Conservation (phyloP, 2,888 invertebrate genomes). For the Cephus pygmeus region DNA sequence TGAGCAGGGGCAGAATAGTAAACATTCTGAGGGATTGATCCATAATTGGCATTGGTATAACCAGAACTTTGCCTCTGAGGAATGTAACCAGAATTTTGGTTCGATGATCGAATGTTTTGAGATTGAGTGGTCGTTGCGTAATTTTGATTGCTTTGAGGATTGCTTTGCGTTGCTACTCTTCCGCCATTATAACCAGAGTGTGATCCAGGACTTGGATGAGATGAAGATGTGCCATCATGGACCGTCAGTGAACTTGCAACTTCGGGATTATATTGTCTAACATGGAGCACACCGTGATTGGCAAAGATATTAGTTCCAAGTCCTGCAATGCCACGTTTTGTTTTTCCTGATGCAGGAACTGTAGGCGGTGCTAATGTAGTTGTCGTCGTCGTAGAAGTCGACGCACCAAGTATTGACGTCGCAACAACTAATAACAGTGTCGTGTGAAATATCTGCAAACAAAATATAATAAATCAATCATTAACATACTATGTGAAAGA, state of each 20-base stretch:
- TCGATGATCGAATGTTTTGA: not conserved
- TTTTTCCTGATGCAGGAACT: not conserved
- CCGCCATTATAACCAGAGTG: not conserved
- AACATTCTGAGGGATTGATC: not conserved
- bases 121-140: not conserved
- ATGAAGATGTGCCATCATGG: not conserved
- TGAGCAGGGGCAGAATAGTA: not conserved
- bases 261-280: not conserved
- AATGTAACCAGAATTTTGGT: not conserved
- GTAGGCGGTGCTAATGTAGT: constrained; percentile 5
- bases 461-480: not conserved
- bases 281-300: constrained; percentile 1
- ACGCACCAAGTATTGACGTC: not conserved
- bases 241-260: not conserved
- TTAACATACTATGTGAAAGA: not conserved
- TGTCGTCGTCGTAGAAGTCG: constrained; percentile 7
- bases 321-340: constrained; percentile 14
- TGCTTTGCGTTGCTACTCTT: not conserved
- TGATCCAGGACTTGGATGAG: not conserved
- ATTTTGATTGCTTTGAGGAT: not conserved
- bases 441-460: constrained; percentile 24
- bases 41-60: not conserved
- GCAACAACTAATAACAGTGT: constrained; percentile 17
- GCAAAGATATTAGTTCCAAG: constrained; percentile 11
- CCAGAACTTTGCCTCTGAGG: not conserved